Evolutionary conservation across 2,888 invertebrate genomes (phyloP), one percentile per base, ranked within the genome.

Genomic region (Callosobruchus maculatus): DNA sequence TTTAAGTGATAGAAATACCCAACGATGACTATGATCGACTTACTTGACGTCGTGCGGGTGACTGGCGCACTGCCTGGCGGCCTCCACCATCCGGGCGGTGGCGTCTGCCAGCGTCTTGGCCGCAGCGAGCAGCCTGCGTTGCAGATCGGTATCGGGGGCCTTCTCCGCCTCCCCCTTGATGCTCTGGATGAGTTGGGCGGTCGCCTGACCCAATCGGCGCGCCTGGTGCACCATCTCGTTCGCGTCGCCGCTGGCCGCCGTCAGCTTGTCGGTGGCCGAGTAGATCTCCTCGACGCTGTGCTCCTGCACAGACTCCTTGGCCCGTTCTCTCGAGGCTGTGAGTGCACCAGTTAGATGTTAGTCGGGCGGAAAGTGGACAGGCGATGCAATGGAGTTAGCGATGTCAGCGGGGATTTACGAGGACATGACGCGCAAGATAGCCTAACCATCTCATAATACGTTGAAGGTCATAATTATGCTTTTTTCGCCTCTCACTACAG

Each of bases 141-240:
- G 97, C 21, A 21, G 21, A 73, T 97, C 97, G 0, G 96, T 93
- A 85, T 95, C 95, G 0, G 94, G 92, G 82, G 96, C 93, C 67
- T 91, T 91, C 83, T 97, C 97, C 0, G 99, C 99, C 85, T 99
- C 97, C 70, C 96, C 93, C 79, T 98, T 97, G 83, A 99, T 98
- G 81, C 95, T 95, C 83, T 96, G 95, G 76, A 99, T 98, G 74
- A 99, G 90, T 78, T 96, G 94, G 0, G 98, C 96, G 0, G 98
- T 98, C 22, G 98, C 98, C 88, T 97, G 96, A 0, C 98, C 98
- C 75, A 98, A 89, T 31, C 95, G 92, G 72, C 96, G 89, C 0
- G 98, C 98, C 84, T 98, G 97, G 0, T 93, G 92, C 70, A 99
- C 95, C 98, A 98, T 98, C 87, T 98, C 97, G 7, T 93, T 93